phyloP scores from a whole-genome alignment of 2,113 vertebrate species.

The Cephalophus harveyi region DNA sequence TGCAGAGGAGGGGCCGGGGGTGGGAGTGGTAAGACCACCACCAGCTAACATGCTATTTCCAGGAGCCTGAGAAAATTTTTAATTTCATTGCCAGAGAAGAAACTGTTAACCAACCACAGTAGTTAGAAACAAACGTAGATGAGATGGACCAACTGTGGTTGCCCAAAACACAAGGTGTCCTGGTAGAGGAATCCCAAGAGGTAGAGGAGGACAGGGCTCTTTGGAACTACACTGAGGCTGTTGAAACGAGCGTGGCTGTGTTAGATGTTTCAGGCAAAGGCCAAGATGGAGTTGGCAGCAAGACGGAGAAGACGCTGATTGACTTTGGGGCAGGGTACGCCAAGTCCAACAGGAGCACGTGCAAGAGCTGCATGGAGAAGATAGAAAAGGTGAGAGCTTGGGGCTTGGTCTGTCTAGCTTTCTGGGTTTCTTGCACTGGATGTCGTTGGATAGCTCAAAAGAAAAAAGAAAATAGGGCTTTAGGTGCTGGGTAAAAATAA shows the following conservation, averaged over 20 bases:
- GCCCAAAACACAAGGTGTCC: not conserved
- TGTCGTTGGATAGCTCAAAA: not conserved
- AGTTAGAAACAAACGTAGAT: fast-evolving
- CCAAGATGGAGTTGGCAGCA: slow-evolving; percentile 83
- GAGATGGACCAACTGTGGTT: not conserved
- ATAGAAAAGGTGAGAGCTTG: slow-evolving; percentile 91
- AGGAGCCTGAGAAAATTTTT: not conserved
- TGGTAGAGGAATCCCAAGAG: too few relatives aligned
- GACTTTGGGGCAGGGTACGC: slow-evolving; percentile 97
- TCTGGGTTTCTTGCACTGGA: fast-evolving
- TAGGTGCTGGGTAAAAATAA: not conserved
- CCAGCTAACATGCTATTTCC: not conserved
- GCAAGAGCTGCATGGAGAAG: slow-evolving; percentile 95
- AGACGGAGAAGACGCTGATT: slow-evolving; percentile 88
- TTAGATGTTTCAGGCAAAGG: slow-evolving; percentile 80
- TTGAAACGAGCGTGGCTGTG: not conserved
- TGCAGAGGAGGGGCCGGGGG: not conserved
- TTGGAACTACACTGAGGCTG: not conserved
- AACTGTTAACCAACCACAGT: not conserved
- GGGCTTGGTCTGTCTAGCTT: fast-evolving
- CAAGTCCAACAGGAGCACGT: slow-evolving; percentile 97
- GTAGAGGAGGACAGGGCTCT: not conserved
- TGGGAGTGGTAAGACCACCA: not conserved
- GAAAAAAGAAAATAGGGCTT: not conserved
- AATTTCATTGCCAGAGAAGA: not conserved